phyloP scores from a whole-genome alignment of 2,113 vertebrate species.

The Eurystomus gularis region DNA sequence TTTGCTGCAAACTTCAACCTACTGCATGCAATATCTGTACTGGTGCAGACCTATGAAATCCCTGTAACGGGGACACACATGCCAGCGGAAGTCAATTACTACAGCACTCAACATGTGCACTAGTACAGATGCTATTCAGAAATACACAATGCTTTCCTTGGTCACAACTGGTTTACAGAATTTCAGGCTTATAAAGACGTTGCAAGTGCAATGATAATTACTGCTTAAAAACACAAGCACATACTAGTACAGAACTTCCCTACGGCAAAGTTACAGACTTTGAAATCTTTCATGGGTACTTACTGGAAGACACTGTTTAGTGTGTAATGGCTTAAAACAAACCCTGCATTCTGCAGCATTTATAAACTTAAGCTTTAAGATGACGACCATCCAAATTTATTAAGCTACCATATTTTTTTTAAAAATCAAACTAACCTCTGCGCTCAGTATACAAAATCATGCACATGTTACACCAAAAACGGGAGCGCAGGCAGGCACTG shows the following conservation, averaged over 20 bases:
- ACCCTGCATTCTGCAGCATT: background rate
- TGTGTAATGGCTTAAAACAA: background rate
- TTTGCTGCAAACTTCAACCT: conserved; percentile 57
- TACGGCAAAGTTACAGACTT: background rate
- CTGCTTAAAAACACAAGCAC: background rate
- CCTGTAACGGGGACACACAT: conserved; percentile 7
- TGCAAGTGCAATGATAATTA: background rate
- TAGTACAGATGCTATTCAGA: conserved; percentile 2
- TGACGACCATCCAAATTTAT: background rate
- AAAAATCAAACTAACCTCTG: background rate
- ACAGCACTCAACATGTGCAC: background rate
- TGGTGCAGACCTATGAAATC: conserved; percentile 31
- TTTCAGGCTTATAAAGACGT: background rate
- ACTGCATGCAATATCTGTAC: conserved; percentile 70
- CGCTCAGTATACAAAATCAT: background rate
- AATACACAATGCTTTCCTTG: background rate
- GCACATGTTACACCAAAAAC: background rate
- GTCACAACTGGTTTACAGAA: background rate
- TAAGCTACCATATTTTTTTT: background rate
- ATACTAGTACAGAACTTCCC: background rate
- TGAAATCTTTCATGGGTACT: background rate
- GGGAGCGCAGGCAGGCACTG: background rate
- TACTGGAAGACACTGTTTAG: background rate
- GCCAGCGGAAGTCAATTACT: conserved; percentile 5
- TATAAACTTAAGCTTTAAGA: background rate